Evolutionary conservation across 2,797 vertebrate genomes (phyloP), one percentile per base, ranked within the genome.

Genomic region (Periparus ater): DNA sequence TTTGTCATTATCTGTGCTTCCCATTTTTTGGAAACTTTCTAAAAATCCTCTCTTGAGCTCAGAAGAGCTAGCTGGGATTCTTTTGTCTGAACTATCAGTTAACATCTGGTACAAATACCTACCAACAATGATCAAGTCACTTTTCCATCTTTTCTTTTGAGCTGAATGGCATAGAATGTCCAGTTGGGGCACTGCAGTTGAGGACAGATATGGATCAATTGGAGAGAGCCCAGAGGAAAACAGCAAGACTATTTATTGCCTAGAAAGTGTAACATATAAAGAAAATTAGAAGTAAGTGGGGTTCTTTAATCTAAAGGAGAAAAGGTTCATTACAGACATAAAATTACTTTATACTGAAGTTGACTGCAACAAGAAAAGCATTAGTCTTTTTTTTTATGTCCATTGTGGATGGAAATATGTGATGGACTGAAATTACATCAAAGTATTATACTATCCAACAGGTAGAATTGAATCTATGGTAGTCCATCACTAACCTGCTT

Each of bases 271-370:
- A 94, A 93, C 81, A 80, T 92, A 71, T 45, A 95, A 94, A 70
- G 95, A 94, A 89, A 93, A 92, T 95, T 93, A 96, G 89, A 96
- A 95, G 94, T 96, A 94, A 96, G 94, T 95, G 89, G 89, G 91
- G 78, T 63, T 85, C 89, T 95, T 95, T 96, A 88, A 95, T 93
- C 45, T 95, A 91, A 94, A 89, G 81, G 48, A 91, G 92, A 82
- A 92, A 87, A 92, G 61, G 30, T 87, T 81, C 29, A 78, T 85
- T 78, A 42, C 45, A 68, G 76, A 63, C 25, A 42, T 54, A 47
- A 72, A 86, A 57, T 71, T 11, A 42, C 76, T 84, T 89, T 29
- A 30, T 89, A 38, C 30, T 53, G 48, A 75, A 62, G 23, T 44
- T 94, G 66, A 9, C 44, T 82, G 40, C 71, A 73, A 23, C 17